Percentiles rank a stretch among this genome's conserved stretches.
Evolutionary conservation across 2,888 invertebrate genomes (phyloP).

Genomic region (Epinotia brunnichana): DNA sequence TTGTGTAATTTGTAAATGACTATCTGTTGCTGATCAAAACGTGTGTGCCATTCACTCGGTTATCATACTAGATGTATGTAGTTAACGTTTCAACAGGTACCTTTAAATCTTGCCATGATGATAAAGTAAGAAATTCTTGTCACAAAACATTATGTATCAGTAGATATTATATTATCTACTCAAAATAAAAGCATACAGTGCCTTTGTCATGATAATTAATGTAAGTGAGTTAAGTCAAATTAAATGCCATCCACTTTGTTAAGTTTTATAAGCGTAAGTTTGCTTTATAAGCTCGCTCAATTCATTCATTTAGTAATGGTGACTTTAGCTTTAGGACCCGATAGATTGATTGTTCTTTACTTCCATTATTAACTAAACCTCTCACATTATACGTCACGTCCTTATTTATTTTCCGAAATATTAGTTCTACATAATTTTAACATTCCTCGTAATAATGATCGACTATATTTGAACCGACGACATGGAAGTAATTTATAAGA

Average conservation of each 20-base stretch:
- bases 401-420: slow-evolving; percentile 26
- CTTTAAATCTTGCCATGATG: slow-evolving; percentile 84
- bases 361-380: slow-evolving; percentile 52
- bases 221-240: slow-evolving; percentile 83
- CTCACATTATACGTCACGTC: slow-evolving; percentile 4
- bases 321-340: slow-evolving; percentile 70
- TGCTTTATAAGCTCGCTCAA: slow-evolving; percentile 82
- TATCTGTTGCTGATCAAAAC: slow-evolving; percentile 70
- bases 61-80: slow-evolving; percentile 78
- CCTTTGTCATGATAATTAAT: slow-evolving; percentile 79
- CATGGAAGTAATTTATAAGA: slow-evolving; percentile 64
- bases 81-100: slow-evolving; percentile 82
- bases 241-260: slow-evolving; percentile 84
- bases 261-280: slow-evolving; percentile 81
- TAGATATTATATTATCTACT: slow-evolving; percentile 68
- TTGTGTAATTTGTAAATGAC: slow-evolving; percentile 61
- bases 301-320: slow-evolving; percentile 77
- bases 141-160: slow-evolving; percentile 68
- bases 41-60: slow-evolving; percentile 82
- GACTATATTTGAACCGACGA: background rate
- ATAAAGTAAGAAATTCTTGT: slow-evolving; percentile 82
- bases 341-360: slow-evolving; percentile 58
- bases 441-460: background rate
- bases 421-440: background rate
- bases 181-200: slow-evolving; percentile 73